Conservation (phyloP, 1,140 invertebrate species). For the Cyclina sinensis region DNA sequence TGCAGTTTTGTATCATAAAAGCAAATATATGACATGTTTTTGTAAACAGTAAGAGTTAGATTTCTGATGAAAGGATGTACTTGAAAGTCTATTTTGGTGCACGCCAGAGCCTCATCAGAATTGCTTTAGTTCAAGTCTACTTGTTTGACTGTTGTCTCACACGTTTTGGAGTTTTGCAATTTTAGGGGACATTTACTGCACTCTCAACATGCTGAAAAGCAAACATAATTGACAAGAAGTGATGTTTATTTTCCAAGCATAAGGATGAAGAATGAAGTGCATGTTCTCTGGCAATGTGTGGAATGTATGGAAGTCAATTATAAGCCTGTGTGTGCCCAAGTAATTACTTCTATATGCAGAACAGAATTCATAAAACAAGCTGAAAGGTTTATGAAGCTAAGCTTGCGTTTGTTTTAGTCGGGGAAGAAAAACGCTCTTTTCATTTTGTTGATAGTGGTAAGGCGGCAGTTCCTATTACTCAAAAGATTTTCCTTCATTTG, state of each 20-base stretch:
- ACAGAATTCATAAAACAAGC: constrained; percentile 7
- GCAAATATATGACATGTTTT: too few relatives aligned
- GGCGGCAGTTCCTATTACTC: background rate
- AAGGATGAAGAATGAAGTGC: constrained; percentile 5
- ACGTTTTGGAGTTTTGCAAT: constrained; percentile 1
- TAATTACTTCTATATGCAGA: constrained; percentile 33
- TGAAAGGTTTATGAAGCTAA: constrained; percentile 9
- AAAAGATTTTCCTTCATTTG: background rate
- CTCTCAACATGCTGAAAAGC: constrained; percentile 10
- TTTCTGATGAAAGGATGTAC: too few relatives aligned
- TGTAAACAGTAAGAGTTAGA: too few relatives aligned
- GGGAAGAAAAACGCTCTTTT: background rate
- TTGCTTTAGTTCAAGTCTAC: too few relatives aligned
- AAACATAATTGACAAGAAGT: constrained; percentile 47
- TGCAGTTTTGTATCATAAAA: too few relatives aligned
- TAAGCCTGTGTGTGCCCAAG: constrained; percentile 16
- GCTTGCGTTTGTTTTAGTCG: background rate
- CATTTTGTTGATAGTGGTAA: constrained; percentile 2
- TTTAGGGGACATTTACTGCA: constrained; percentile 34
- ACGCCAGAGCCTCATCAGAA: too few relatives aligned
- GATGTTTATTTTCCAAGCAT: constrained; percentile 38
- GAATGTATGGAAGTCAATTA: constrained; percentile 13
- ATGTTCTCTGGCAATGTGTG: background rate
- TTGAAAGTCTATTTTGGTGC: too few relatives aligned
- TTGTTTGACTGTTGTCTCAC: background rate